These are phyloP conservation scores for Matsumyia berberina DNA, from an alignment of 2,888 invertebrate species.

Conservation along the genomic window DNA sequence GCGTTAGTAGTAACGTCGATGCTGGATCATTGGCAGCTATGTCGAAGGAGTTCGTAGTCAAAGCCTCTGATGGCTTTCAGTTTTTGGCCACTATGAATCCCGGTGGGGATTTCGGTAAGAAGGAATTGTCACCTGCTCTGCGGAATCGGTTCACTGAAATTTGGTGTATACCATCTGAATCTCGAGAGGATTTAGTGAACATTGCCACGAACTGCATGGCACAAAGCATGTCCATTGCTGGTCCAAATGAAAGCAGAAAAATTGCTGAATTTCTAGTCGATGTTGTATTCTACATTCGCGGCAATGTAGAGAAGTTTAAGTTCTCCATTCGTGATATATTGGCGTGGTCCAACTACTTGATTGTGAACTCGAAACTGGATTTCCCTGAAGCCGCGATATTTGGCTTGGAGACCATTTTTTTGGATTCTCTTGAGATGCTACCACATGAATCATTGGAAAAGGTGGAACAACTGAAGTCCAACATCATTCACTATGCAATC, in stretches of 20 bases:
- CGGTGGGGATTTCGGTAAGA: constrained; percentile 99
- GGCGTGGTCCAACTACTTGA: constrained; percentile 96
- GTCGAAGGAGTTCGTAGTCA: constrained; percentile 86
- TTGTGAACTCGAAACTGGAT: constrained; percentile 78
- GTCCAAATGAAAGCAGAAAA: constrained; percentile 80
- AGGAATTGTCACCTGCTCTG: constrained; percentile 98
- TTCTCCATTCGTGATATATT: constrained; percentile 96
- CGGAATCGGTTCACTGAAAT: constrained; percentile 99
- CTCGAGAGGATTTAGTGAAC: constrained; percentile 89
- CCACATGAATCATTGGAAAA: constrained; percentile 88
- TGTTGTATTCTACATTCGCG: constrained; percentile 91
- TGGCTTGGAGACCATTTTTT: constrained; percentile 95
- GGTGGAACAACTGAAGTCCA: constrained; percentile 84
- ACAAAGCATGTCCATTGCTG: constrained; percentile 85
- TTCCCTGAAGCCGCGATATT: constrained; percentile 91
- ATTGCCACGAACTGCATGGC: constrained; percentile 93
- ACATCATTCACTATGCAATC: constrained; percentile 86
- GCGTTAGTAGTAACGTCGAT: constrained; percentile 85
- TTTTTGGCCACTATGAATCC: constrained; percentile 99
- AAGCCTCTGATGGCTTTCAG: constrained; percentile 91
- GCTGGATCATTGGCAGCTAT: constrained; percentile 78
- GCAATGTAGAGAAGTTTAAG: constrained; percentile 91
- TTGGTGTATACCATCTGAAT: constrained; percentile 94
- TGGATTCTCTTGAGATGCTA: constrained; percentile 95
- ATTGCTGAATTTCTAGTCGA: constrained; percentile 90